Conservation (phyloP, 2,113 vertebrate species). For the Riparia riparia region DNA sequence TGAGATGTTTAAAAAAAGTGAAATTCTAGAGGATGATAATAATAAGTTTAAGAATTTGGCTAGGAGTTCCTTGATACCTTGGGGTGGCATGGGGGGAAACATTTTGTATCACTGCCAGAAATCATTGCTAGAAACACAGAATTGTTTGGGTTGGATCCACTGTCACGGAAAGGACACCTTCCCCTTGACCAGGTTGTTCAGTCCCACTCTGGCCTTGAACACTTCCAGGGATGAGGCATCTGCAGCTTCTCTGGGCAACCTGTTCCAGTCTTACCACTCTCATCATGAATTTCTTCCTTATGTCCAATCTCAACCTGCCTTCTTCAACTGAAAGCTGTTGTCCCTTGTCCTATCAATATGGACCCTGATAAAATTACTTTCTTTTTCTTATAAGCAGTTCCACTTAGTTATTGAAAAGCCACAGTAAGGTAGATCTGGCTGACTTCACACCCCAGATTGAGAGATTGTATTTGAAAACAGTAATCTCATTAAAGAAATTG, state of each 20-base stretch:
- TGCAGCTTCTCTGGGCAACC: neutral
- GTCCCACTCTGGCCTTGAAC: neutral
- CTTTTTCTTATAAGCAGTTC: neutral
- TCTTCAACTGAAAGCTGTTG: neutral
- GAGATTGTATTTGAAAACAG: neutral
- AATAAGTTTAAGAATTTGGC: neutral
- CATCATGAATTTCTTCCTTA: neutral
- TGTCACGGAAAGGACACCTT: rapidly evolving
- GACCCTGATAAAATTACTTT: neutral
- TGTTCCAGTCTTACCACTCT: neutral
- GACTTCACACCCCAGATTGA: neutral
- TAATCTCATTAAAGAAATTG: neutral
- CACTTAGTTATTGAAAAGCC: neutral
- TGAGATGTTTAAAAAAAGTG: neutral
- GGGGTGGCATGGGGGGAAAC: rapidly evolving
- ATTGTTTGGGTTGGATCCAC: neutral
- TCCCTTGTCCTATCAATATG: neutral
- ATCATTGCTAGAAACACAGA: neutral
- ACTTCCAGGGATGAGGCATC: neutral
- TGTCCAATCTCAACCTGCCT: neutral
- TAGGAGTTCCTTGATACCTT: neutral
- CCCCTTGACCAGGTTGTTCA: neutral
- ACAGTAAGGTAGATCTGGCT: neutral
- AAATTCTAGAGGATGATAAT: neutral
- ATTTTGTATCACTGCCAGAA: neutral